A percentile compares a stretch with the other conserved stretches of the same genome.
These are phyloP conservation scores for Cuculus canorus DNA, from an alignment of 2,797 vertebrate genomes.

Conservation along the genomic window DNA sequence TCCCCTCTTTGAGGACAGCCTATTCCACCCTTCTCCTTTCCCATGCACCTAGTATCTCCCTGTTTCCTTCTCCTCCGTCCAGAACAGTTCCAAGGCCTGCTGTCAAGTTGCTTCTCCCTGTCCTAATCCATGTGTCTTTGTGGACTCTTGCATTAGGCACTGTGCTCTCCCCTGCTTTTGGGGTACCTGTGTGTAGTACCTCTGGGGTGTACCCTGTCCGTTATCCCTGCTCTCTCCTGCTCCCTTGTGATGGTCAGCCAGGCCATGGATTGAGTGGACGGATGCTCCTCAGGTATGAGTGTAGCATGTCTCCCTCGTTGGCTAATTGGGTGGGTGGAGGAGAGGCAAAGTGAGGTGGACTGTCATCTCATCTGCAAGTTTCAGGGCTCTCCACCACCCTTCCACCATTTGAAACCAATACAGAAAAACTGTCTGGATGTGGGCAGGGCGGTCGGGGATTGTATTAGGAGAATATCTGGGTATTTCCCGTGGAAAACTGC, in stretches of 20 bases:
- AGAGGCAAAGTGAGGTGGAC: background rate
- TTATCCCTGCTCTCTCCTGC: background rate
- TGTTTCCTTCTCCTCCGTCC: background rate
- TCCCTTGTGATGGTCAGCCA: background rate
- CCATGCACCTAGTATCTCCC: background rate
- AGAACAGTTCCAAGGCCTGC: background rate
- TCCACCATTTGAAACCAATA: background rate
- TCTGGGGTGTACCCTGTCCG: background rate
- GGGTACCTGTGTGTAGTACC: no score
- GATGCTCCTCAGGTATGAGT: background rate
- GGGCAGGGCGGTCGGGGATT: background rate
- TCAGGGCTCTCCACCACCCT: background rate
- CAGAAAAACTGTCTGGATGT: background rate
- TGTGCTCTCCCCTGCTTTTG: background rate
- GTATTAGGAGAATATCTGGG: background rate
- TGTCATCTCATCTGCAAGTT: background rate
- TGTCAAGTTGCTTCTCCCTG: background rate
- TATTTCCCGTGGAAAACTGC: background rate
- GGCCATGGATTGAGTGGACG: background rate
- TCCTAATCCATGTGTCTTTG: background rate
- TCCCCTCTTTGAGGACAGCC: background rate
- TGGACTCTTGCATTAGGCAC: background rate
- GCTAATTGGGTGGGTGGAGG: background rate
- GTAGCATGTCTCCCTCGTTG: background rate
- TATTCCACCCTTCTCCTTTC: background rate